phyloP scores from a whole-genome alignment of 1,140 invertebrate species.

The Apolygus lucorum region DNA sequence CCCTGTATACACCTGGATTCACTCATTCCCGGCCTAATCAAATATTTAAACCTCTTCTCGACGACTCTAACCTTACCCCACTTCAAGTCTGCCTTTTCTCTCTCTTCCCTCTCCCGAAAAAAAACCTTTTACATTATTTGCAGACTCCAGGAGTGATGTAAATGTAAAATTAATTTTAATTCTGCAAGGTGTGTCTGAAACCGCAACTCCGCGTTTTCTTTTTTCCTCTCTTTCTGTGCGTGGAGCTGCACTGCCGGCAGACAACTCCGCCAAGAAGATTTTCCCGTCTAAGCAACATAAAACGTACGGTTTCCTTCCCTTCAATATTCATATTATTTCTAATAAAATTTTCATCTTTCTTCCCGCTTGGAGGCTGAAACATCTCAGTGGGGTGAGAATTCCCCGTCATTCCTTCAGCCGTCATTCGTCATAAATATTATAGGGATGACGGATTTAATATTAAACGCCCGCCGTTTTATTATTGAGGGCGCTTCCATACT shows the following conservation, averaged over 20 bases:
- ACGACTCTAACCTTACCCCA: background rate
- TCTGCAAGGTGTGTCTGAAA: background rate
- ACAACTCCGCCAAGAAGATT: too few relatives aligned
- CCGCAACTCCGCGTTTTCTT: background rate
- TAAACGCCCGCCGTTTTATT: background rate
- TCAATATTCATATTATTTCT: background rate
- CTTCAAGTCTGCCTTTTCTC: too few relatives aligned
- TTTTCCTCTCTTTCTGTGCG: background rate
- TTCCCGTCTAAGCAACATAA: background rate
- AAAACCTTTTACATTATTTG: background rate
- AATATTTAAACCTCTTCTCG: background rate
- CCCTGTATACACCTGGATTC: background rate
- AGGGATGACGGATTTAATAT: background rate
- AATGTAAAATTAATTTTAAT: background rate
- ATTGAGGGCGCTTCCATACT: background rate
- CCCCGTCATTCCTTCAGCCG: background rate
- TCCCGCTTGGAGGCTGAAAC: background rate
- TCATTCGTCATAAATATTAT: background rate
- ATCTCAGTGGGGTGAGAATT: background rate
- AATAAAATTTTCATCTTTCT: background rate
- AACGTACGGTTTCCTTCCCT: background rate
- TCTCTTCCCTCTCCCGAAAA: background rate
- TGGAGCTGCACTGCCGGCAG: background rate
- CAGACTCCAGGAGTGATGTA: background rate
- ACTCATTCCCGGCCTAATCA: background rate